phyloP scores from a whole-genome alignment of 2,113 vertebrate genomes.

The Labeo rohita region DNA sequence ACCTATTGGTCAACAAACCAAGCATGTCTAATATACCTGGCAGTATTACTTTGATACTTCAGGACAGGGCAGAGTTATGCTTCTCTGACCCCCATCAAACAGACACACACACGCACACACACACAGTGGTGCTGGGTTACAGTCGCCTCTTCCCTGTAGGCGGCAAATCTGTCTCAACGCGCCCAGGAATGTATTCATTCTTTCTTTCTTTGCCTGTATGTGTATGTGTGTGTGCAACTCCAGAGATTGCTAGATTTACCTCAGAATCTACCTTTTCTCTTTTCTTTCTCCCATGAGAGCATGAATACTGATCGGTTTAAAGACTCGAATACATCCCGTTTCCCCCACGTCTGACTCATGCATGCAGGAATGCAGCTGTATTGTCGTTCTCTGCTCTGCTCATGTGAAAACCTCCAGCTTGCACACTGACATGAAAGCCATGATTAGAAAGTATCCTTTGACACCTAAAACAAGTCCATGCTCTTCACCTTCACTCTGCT shows the following conservation, averaged over 20 bases:
- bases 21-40: background rate
- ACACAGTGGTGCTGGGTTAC: slow-evolving; percentile 63
- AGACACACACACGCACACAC: background rate
- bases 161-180: slow-evolving; percentile 67
- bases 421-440: background rate
- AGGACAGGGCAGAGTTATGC: slow-evolving; percentile 13
- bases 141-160: slow-evolving; percentile 62
- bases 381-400: slow-evolving; percentile 26
- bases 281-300: slow-evolving; percentile 10
- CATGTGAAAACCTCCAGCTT: background rate
- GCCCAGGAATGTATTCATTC: slow-evolving; percentile 67
- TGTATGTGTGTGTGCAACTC: background rate
- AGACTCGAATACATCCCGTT: background rate
- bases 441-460: background rate
- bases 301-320: slow-evolving; percentile 13
- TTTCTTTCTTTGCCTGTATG: slow-evolving; percentile 26
- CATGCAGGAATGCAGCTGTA: slow-evolving; percentile 19
- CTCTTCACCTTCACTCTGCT: background rate
- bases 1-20: slow-evolving; percentile 48
- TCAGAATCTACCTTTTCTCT: slow-evolving; percentile 8
- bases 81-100: slow-evolving; percentile 32
- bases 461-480: slow-evolving; percentile 40
- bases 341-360: slow-evolving; percentile 1
- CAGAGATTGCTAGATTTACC: slow-evolving; percentile 2
- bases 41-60: slow-evolving; percentile 16